Conservation (phyloP, 2,888 invertebrate genomes). For the Dasypogon diadema region DNA sequence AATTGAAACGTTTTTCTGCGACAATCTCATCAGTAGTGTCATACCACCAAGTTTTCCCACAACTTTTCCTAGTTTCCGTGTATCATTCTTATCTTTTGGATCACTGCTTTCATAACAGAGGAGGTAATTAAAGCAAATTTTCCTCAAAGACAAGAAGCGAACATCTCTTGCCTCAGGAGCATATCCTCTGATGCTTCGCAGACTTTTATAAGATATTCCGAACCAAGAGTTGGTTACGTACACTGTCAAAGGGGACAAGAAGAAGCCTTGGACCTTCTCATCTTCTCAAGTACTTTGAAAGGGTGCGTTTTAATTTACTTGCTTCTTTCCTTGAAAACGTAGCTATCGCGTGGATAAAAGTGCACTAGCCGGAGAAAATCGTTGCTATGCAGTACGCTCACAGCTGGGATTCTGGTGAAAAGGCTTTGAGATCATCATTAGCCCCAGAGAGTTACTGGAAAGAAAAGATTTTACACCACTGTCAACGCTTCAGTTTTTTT, state of each 20-base stretch:
- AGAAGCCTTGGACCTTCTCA: neutral
- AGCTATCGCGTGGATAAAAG: neutral
- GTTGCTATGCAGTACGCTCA: neutral
- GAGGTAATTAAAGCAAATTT: constrained; percentile 22
- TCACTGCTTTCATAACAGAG: neutral
- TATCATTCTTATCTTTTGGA: neutral
- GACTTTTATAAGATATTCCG: constrained; percentile 14
- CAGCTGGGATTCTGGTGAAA: neutral
- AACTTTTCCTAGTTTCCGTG: neutral
- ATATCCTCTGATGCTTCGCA: neutral
- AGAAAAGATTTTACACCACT: constrained; percentile 19
- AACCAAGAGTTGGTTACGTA: constrained; percentile 7
- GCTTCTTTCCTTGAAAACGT: constrained; percentile 19
- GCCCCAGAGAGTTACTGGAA: neutral
- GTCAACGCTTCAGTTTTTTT: neutral
- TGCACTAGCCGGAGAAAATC: neutral
- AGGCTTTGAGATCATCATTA: constrained; percentile 16
- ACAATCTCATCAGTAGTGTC: neutral
- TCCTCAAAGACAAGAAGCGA: constrained; percentile 25
- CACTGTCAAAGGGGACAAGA: neutral
- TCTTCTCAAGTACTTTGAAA: constrained; percentile 2
- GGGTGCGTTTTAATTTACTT: constrained; percentile 39
- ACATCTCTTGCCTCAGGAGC: constrained; percentile 17
- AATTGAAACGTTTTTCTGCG: neutral
- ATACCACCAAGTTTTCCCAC: neutral